These are phyloP conservation scores for Heteromyza rotundicornis DNA, from an alignment of 2,888 invertebrate genomes.

Conservation along the genomic window DNA sequence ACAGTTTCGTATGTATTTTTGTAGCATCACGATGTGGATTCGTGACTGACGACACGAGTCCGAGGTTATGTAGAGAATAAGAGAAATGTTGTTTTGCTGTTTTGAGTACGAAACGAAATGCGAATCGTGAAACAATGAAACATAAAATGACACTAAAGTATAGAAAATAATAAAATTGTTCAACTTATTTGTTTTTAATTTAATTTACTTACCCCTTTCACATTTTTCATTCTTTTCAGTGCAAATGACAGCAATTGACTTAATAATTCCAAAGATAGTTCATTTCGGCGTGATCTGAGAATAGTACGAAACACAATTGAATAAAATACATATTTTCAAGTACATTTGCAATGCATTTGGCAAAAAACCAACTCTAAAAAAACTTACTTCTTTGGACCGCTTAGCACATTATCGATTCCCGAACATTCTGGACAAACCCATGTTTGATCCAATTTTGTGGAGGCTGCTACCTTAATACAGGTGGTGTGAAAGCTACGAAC, in stretches of 20 bases:
- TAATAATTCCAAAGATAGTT: constrained; percentile 67
- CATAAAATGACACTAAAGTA: no score
- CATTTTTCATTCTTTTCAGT: constrained; percentile 78
- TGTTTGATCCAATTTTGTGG: constrained; percentile 63
- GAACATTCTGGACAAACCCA: constrained; percentile 93
- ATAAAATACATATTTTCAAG: not conserved
- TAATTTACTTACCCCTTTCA: constrained; percentile 76
- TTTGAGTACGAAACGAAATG: no score
- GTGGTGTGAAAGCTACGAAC: constrained; percentile 83
- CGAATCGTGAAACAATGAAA: no score
- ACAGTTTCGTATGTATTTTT: no score
- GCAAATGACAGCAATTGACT: constrained; percentile 81
- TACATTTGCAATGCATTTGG: not conserved
- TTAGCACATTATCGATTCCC: constrained; percentile 64
- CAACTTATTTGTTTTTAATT: no score
- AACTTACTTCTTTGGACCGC: constrained; percentile 51
- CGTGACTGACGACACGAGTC: no score
- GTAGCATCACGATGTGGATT: no score
- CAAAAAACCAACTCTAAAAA: not conserved
- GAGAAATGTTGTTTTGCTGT: no score
- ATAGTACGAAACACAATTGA: constrained; percentile 7
- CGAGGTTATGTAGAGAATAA: no score
- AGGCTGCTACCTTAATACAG: constrained; percentile 70
- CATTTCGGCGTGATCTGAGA: constrained; percentile 48
- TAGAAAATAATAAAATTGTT: not conserved